Percentiles rank a stretch among this genome's conserved stretches.
These are phyloP conservation scores for Rachycentron canadum DNA, from an alignment of 2,797 vertebrate species.

Conservation along the genomic window DNA sequence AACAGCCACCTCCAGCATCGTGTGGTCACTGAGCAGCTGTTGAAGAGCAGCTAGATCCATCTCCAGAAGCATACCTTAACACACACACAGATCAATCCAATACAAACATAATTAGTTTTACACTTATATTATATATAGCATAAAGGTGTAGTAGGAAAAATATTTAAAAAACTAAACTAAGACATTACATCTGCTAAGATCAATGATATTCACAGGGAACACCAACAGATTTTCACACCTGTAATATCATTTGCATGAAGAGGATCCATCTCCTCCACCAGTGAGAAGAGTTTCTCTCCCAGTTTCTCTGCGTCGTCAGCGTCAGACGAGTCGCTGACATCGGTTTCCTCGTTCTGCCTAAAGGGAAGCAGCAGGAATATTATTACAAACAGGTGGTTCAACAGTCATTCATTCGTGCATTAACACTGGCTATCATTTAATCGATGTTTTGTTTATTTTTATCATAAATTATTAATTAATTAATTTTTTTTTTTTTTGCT, in stretches of 20 bases:
- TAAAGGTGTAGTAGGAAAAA: too few relatives aligned
- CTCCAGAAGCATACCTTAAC: conserved; percentile 88
- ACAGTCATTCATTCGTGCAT: background rate
- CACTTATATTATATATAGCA: background rate
- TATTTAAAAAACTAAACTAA: background rate
- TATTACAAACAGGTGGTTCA: background rate
- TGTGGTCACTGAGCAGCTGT: conserved; percentile 78
- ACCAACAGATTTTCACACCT: conserved; percentile 66
- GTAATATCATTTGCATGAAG: conserved; percentile 85
- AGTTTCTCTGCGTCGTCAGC: conserved; percentile 81
- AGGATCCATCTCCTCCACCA: conserved; percentile 83
- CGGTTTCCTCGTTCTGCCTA: conserved; percentile 75
- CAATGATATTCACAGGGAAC: background rate
- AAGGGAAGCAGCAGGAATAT: conserved; percentile 1
- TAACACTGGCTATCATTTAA: background rate
- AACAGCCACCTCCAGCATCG: conserved; percentile 82
- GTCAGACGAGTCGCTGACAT: conserved; percentile 78
- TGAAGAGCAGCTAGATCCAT: conserved; percentile 80
- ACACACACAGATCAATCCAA: background rate
- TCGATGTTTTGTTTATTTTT: conserved; percentile 3
- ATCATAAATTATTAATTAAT: too few relatives aligned
- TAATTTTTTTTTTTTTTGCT: background rate
- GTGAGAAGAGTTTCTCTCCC: conserved; percentile 84
- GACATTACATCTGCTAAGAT: background rate
- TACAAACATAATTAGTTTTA: background rate